Base-by-base conservation (phyloP, 2,113 vertebrate species). In the Penelope pileata region DNA sequence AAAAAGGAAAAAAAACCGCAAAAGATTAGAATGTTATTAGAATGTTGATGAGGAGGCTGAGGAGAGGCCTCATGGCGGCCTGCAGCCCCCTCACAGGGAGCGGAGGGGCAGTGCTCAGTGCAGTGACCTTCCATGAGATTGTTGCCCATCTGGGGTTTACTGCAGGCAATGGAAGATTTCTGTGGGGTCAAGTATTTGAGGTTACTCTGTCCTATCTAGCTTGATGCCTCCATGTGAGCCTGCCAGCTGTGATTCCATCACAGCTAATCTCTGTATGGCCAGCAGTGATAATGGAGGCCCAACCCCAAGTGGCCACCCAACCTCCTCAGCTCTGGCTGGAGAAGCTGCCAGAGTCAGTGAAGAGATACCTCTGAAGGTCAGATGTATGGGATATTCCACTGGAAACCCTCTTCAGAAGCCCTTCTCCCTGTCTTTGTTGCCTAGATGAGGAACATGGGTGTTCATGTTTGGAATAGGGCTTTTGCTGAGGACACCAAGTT, bases 361-460 rank as follows among this genome's bases (percentile, higher is more conserved):
- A 47, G 48, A 30, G 62, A 23, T 10, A 19, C 11, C 43, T 70
- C 60, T 5, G 30, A 43, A 68, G 50, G 36, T 80, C n/a, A 26
- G 13, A 8, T 53, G 8, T 51, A 77, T n/a, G 73, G 45, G 13
- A 5, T 63, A 76, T 76, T 42, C 50, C 72, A 23, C 26, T 18
- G 48, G 76, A 83, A 70, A 64, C 21, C 26, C n/a, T 58, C 2
- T 6, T 3, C 3, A 27, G 38, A 83, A 62, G 14, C 26, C 2
- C 50, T 80, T 83, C 19, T n/a, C 34, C 19, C 19, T 62, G 32
- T n/a, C 45, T 16, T 3, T 23, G 0, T 11, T 45, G 58, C 62
- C 40, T 2, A 50, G 24, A 1, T 12, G 21, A 27, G 86, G 32
- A 8, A 11, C 1, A 0, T 26, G 43, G 82, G 1, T 45, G 74